Percentiles rank a stretch among this genome's conserved stretches.
Evolutionary conservation across 2,888 invertebrate species (phyloP).

Genomic region (Antheraea assamensis): DNA sequence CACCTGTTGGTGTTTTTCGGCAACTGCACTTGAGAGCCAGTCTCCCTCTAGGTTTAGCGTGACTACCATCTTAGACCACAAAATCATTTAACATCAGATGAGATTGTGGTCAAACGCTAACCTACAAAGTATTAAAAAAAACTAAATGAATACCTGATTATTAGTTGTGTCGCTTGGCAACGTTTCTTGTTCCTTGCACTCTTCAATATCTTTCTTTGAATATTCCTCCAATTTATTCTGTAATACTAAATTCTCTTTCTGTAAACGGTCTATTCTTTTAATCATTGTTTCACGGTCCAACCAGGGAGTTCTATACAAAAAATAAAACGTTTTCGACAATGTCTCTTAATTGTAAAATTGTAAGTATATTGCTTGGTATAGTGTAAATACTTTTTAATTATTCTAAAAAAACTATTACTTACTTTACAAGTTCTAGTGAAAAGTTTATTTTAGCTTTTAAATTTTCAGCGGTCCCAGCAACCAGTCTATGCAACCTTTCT

Average conservation of each 20-base stretch:
- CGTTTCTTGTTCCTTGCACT: constrained; percentile 30
- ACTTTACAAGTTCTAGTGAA: constrained; percentile 64
- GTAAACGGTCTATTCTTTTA: constrained; percentile 61
- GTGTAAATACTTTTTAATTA: background rate
- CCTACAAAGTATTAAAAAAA: background rate
- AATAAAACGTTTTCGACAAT: background rate
- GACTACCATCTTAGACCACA: no score
- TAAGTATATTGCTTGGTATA: background rate
- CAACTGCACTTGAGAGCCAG: no score
- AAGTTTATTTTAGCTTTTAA: constrained; percentile 62
- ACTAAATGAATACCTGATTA: constrained; percentile 43
- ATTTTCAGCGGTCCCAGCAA: constrained; percentile 59
- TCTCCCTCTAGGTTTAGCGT: no score
- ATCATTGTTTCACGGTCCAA: constrained; percentile 61
- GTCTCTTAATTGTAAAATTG: background rate
- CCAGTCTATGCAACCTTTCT: constrained; percentile 59
- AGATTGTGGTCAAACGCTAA: no score
- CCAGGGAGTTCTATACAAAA: constrained; percentile 62
- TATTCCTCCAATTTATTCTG: constrained; percentile 61
- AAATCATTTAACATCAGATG: no score
- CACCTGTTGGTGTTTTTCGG: no score
- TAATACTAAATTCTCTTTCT: constrained; percentile 60
- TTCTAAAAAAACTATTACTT: constrained; percentile 28
- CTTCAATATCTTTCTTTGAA: constrained; percentile 45
- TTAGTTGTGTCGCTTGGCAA: constrained; percentile 29